Evolutionary conservation across 2,113 vertebrate genomes (phyloP), one percentile per base, ranked within the genome.

Genomic region (Nettapus auritus): DNA sequence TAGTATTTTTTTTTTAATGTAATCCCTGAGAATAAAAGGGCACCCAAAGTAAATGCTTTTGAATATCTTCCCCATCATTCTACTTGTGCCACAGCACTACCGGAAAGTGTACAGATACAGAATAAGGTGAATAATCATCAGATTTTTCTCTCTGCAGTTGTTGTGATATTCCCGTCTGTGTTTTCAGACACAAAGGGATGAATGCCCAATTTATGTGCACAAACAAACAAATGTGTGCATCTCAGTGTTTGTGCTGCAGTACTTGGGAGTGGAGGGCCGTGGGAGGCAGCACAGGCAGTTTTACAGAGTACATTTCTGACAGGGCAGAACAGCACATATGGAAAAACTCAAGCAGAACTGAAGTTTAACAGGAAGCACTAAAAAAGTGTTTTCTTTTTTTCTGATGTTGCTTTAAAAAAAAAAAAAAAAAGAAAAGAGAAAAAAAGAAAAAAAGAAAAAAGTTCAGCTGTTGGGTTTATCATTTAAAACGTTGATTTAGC

Each of bases 141-240:
- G 29, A 21, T 1, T 40, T 33, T 38, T 67, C 55, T 23, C 26
- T 2, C 23, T 42, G 7, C 36, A 64, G 36, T 40, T 33, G 55
- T 11, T 71, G 57, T 34, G 23, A 0, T 75, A 59, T 40, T 91
- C 68, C 52, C 42, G 7, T 11, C 1, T 0, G 0, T 57, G 62
- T 59, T 93, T 85, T 88, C 40, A 67, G 59, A 11, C 34, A 19
- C 11, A 38, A n/a, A 73, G 31, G 46, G 60, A 19, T 81, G 34
- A 62, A 87, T 75, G 53, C 25, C 16, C 14, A 4, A 4, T 50
- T 19, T 53, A 19, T 26, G 16, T 13, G 38, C 57, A 33, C 25
- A 82, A 29, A 42, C 1, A 3, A 33, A 42, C 2, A 3, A 40
- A 46, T 26, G 9, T 3, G 11, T 4, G 2, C 19, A 44, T 40